phyloP scores from a whole-genome alignment of 2,888 invertebrate species.

The Galeruca laticollis region DNA sequence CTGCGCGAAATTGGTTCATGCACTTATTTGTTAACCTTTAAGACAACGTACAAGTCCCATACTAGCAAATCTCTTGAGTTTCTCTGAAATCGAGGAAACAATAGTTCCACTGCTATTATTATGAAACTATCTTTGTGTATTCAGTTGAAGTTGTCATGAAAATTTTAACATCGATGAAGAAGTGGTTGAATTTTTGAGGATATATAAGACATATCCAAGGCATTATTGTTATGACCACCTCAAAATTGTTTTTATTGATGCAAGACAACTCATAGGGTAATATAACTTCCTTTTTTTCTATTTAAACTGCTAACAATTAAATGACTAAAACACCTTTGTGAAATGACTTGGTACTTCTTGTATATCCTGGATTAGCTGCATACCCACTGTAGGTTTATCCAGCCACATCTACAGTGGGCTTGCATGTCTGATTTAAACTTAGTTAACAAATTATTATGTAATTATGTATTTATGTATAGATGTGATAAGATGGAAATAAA shows the following conservation, averaged over 20 bases:
- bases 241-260: background rate
- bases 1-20: constrained; percentile 46
- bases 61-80: constrained; percentile 9
- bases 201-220: constrained; percentile 10
- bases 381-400: constrained; percentile 78
- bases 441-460: constrained; percentile 56
- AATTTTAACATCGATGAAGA: constrained; percentile 9
- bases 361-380: constrained; percentile 65
- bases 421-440: constrained; percentile 60
- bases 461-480: constrained; percentile 65
- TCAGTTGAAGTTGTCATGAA: constrained; percentile 30
- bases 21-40: constrained; percentile 27
- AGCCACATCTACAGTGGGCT: constrained; percentile 80
- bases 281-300: no score
- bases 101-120: constrained; percentile 16
- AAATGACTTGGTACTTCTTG: constrained; percentile 15
- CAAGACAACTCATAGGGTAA: background rate
- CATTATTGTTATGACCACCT: background rate
- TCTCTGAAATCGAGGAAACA: constrained; percentile 24
- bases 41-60: constrained; percentile 28
- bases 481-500: constrained; percentile 53
- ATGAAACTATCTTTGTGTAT: constrained; percentile 6
- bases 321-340: background rate
- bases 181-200: constrained; percentile 30
- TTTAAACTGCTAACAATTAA: background rate